Evolutionary conservation across 1,140 invertebrate species (phyloP).

Genomic region (Wasmannia auropunctata): DNA sequence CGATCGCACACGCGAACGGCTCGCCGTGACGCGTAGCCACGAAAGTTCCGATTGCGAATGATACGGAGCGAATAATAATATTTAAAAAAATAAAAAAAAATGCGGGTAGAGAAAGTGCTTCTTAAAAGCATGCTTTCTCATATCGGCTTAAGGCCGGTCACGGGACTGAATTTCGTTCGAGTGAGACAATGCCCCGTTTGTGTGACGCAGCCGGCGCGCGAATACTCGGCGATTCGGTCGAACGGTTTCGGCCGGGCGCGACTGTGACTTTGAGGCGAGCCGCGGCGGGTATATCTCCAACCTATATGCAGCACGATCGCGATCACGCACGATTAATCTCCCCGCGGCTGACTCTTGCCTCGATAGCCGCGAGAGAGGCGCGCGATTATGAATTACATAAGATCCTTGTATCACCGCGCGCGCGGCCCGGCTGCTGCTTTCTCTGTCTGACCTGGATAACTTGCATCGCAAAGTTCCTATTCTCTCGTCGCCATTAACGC

Average conservation of each 20-base stretch:
- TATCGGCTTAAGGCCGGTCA: background rate
- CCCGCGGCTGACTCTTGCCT: conserved; percentile 59
- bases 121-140: conserved; percentile 40
- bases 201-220: background rate
- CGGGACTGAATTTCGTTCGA: conserved; percentile 11
- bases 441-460: conserved; percentile 81
- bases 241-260: background rate
- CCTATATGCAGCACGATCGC: background rate
- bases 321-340: conserved; percentile 39
- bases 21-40: background rate
- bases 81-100: no score
- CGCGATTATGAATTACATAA: conserved; percentile 80
- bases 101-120: conserved; percentile 42
- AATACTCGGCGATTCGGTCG: background rate
- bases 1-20: conserved; percentile 20
- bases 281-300: no score
- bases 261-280: conserved; percentile 38
- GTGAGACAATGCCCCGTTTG: background rate
- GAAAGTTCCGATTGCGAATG: conserved; percentile 51
- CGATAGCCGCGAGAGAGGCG: conserved; percentile 63
- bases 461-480: conserved; percentile 72
- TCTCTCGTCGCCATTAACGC: conserved; percentile 44
- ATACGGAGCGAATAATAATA: conserved; percentile 40
- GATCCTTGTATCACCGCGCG: conserved; percentile 74
- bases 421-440: conserved; percentile 77